A percentile compares a stretch with the other conserved stretches of the same genome.
phyloP scores from a whole-genome alignment of 2,888 invertebrate genomes.

The Amphipoea oculea region DNA sequence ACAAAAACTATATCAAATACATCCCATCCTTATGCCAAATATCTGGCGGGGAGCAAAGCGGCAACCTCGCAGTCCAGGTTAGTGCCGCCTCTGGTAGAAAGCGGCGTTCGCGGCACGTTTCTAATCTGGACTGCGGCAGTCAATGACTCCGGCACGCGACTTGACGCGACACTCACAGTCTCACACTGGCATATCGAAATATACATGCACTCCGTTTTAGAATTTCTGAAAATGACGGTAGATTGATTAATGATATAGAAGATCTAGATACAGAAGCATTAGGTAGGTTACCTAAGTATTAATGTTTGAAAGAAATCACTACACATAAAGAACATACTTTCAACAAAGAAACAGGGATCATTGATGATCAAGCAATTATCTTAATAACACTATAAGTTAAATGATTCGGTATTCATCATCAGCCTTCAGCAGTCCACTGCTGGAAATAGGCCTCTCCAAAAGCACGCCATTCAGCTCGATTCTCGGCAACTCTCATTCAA shows the following conservation, averaged over 20 bases:
- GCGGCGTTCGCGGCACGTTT: constrained; percentile 88
- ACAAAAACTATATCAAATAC: constrained; percentile 12
- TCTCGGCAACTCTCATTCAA: too few species aligned
- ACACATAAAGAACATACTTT: too few species aligned
- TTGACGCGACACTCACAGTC: constrained; percentile 67
- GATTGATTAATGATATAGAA: neutral
- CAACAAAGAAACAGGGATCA: neutral
- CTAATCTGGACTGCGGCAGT: constrained; percentile 88
- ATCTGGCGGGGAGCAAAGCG: constrained; percentile 70
- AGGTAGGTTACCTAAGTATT: neutral
- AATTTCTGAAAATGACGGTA: neutral
- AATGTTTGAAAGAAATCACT: neutral
- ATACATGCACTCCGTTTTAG: constrained; percentile 29
- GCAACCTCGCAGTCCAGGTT: constrained; percentile 82
- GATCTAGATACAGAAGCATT: neutral
- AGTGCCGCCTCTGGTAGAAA: constrained; percentile 87
- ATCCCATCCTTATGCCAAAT: constrained; percentile 52
- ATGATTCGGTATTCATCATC: neutral
- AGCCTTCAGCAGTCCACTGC: neutral
- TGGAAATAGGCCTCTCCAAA: too few species aligned
- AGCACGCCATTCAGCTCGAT: too few species aligned
- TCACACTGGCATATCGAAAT: constrained; percentile 62
- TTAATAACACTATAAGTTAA: neutral
- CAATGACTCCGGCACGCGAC: constrained; percentile 85
- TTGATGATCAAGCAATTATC: neutral